Conservation (phyloP, 2,113 vertebrate species). For the Mustela nigripes region DNA sequence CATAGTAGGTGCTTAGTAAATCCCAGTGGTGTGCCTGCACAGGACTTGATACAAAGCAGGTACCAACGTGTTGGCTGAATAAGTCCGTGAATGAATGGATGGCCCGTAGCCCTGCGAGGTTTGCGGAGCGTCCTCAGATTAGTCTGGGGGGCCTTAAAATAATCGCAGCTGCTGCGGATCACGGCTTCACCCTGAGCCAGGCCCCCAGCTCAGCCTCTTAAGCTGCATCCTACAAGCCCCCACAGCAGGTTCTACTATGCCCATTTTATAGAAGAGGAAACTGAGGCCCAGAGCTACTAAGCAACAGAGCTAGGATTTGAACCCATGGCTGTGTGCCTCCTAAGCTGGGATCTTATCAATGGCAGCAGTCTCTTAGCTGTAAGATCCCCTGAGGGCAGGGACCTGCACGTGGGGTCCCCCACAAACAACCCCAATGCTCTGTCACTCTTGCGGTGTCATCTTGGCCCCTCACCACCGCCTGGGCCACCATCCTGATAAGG, state of each 20-base stretch:
- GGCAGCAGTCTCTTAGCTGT: neutral
- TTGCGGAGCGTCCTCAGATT: neutral
- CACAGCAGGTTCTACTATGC: neutral
- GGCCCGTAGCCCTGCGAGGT: neutral
- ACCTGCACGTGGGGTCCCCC: neutral
- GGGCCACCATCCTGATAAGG: neutral
- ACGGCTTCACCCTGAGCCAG: neutral
- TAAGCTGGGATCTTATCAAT: neutral
- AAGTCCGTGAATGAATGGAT: neutral
- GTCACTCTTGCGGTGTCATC: neutral
- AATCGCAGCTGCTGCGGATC: neutral
- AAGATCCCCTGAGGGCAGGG: neutral
- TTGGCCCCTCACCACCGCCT: neutral
- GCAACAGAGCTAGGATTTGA: neutral
- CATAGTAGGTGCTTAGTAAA: neutral
- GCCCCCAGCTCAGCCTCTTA: neutral
- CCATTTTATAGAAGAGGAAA: constrained; percentile 32
- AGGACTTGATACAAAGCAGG: neutral
- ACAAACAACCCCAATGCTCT: neutral
- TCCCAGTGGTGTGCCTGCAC: neutral
- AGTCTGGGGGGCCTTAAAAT: neutral
- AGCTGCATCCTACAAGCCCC: neutral
- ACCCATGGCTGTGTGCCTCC: neutral
- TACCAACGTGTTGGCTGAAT: neutral
- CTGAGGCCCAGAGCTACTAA: neutral